Base-by-base conservation (phyloP, 1,140 invertebrate species). In the Magallana ariakensis region DNA sequence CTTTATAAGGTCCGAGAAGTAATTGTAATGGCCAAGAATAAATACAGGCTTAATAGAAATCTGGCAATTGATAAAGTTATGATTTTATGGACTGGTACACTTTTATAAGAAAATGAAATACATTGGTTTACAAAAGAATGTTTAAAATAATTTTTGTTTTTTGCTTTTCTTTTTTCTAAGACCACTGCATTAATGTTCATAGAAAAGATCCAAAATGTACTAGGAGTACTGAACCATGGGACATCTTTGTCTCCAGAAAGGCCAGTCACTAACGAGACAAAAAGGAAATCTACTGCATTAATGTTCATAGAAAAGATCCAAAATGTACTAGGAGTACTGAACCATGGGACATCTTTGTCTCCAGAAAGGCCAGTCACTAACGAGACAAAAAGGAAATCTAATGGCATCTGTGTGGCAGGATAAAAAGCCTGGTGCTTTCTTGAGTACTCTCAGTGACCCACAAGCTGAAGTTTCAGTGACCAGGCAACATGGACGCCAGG, bases 71-170 rank as follows among this genome's bases (percentile, higher is more conserved):
- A 95, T 90, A 94, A 95, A 90, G 93, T 93, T 91, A 95, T 95
- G 92, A 94, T 95, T 88, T 90, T 93, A 10, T 95, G 93, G 60
- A 95, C 95, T 92, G 93, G 94, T 8, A 86, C 88, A 83, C 91
- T 94, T 88, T 89, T 89, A 86, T 92, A n/a, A n/a, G n/a, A n/a
- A n/a, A n/a, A n/a, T n/a, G n/a, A n/a, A n/a, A n/a, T n/a, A n/a
- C n/a, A n/a, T n/a, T n/a, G n/a, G n/a, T n/a, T n/a, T n/a, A n/a
- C n/a, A n/a, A n/a, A n/a, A n/a, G n/a, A n/a, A n/a, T n/a, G n/a
- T n/a, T n/a, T n/a, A n/a, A n/a, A n/a, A n/a, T n/a, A n/a, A n/a
- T n/a, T n/a, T n/a, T n/a, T n/a, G n/a, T n/a, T n/a, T n/a, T n/a
- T n/a, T n/a, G n/a, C n/a, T n/a, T n/a, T n/a, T n/a, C n/a, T n/a